A percentile compares a stretch with the other conserved stretches of the same genome.
Conservation (phyloP, 2,888 invertebrate species). For the Orchesella flavescens region DNA sequence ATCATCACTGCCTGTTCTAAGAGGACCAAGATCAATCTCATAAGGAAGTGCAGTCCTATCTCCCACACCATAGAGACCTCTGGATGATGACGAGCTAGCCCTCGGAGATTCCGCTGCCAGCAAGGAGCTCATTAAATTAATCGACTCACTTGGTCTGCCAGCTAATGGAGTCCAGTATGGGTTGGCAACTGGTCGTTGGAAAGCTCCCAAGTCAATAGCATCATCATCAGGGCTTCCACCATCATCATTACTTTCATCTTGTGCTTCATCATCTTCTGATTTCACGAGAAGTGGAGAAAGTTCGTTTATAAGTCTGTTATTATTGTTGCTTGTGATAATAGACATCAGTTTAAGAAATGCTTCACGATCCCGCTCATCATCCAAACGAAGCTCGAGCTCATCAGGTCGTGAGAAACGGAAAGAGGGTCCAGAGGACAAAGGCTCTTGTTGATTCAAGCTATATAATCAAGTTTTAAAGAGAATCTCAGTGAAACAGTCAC, state of each 20-base stretch:
- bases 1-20: slow-evolving; percentile 27
- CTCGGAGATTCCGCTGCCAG: slow-evolving; percentile 51
- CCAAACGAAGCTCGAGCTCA: slow-evolving; percentile 59
- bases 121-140: slow-evolving; percentile 61
- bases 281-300: slow-evolving; percentile 12
- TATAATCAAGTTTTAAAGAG: neutral
- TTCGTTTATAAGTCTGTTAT: slow-evolving; percentile 13
- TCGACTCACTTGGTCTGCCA: slow-evolving; percentile 44
- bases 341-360: slow-evolving; percentile 54
- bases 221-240: slow-evolving; percentile 43
- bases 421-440: neutral
- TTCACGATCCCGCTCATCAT: slow-evolving; percentile 59
- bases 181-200: slow-evolving; percentile 43
- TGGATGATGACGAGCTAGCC: slow-evolving; percentile 23
- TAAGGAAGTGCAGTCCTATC: slow-evolving; percentile 32
- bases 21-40: slow-evolving; percentile 23
- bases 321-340: slow-evolving; percentile 26
- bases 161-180: slow-evolving; percentile 47
- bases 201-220: slow-evolving; percentile 48
- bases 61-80: slow-evolving; percentile 42
- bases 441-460: slow-evolving; percentile 3
- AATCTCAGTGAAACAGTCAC: neutral
- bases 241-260: slow-evolving; percentile 38
- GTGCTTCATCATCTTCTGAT: slow-evolving; percentile 3
- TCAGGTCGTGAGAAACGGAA: slow-evolving; percentile 45